A percentile compares a stretch with the other conserved stretches of the same genome.
Conservation (phyloP, 2,888 invertebrate species). For the Monopis laevigella region DNA sequence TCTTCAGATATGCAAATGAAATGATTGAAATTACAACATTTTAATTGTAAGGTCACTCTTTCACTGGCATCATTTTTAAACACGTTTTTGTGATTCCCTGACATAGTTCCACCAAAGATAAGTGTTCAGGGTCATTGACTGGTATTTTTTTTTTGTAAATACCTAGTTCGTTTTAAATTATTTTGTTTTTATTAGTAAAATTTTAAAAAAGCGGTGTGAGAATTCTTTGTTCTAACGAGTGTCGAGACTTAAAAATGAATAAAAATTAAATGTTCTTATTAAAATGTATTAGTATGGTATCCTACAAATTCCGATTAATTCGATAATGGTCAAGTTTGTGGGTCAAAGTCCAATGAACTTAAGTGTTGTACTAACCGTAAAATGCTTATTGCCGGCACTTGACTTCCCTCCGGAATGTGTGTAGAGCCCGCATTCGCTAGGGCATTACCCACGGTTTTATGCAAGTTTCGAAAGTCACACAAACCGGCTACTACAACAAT, state of each 20-base stretch:
- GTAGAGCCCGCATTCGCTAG: constrained; percentile 61
- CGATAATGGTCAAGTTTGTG: constrained; percentile 43
- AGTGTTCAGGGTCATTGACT: constrained; percentile 8
- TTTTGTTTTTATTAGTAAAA: too few relatives aligned
- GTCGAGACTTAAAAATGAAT: too few relatives aligned
- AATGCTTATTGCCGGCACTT: constrained; percentile 64
- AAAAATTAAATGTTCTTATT: too few relatives aligned
- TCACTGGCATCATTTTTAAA: constrained; percentile 8
- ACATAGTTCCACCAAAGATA: constrained; percentile 1
- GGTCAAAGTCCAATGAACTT: constrained; percentile 66
- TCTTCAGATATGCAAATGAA: background rate
- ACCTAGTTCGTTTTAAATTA: too few relatives aligned
- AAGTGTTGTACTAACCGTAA: constrained; percentile 62
- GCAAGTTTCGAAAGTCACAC: constrained; percentile 64
- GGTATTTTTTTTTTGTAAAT: background rate
- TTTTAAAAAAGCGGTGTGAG: too few relatives aligned
- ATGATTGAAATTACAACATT: constrained; percentile 1
- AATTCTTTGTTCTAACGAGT: too few relatives aligned
- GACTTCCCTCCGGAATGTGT: constrained; percentile 61
- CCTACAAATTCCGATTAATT: too few relatives aligned
- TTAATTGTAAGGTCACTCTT: constrained; percentile 8
- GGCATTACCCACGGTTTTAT: constrained; percentile 63
- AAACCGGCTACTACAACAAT: constrained; percentile 66
- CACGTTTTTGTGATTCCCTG: constrained; percentile 5
- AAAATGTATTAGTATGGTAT: too few relatives aligned